Evolutionary conservation across 2,888 invertebrate genomes (phyloP), one percentile per base, ranked within the genome.

Genomic region (Campopleginae sp.): DNA sequence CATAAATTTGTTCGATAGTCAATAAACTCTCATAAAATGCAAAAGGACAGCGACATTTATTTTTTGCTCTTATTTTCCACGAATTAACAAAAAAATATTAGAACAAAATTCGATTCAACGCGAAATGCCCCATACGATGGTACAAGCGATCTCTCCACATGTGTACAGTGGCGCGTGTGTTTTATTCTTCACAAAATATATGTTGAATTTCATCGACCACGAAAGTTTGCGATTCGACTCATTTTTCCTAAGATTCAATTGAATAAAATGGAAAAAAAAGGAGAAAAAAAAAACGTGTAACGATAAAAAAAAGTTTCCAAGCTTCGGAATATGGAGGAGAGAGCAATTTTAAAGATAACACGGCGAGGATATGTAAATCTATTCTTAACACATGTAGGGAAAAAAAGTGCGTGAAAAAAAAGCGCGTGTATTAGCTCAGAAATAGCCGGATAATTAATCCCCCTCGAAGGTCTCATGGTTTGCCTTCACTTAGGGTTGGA

Each of bases 181-280:
- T 78, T 77, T 77, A n/a, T n/a, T n/a, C n/a, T 68, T 68, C 54
- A 8, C 31, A 14, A 27, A n/a, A n/a, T n/a, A n/a, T 23, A 54
- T n/a, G 58, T 68, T 78, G 10, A 58, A 58, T 66, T 66, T 42
- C 23, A 42, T 23, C 27, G 27, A 48, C 7, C 23, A 10, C 46
- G 48, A 48, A 46, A 19, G 48, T 23, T 74, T 31, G 58, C 27
- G 12, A 61, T 61, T 74, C 31, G n/a, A 48, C 27, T 46, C n/a
- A 61, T 61, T 61, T 74, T 74, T 74, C 72, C 7, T 58, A 42
- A 74, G 58, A 23, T 74, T 61, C 10, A 31, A 61, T 74, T 61
- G 31, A 51, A 31, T 23, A 23, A 27, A 70, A n/a, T n/a, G n/a
- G n/a, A 31, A 31, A 48, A 46, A 51, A 48, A 27, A 0, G 46